Percentiles rank a stretch among this genome's conserved stretches.
Conservation (phyloP, 2,888 invertebrate genomes). For the Gastracanthus pulcherrimus region DNA sequence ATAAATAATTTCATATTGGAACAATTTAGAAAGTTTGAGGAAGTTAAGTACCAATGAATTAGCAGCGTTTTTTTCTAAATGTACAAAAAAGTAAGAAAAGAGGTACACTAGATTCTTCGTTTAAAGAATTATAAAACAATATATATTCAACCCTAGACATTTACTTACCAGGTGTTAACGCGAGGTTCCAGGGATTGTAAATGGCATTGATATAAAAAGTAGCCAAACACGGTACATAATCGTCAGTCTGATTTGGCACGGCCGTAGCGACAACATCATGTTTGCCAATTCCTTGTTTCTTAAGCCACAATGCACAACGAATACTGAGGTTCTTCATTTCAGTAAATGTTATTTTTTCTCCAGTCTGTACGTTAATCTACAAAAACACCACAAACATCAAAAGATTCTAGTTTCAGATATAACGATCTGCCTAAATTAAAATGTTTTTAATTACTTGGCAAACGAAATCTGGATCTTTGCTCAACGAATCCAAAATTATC, state of each 20-base stretch:
- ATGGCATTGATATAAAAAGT: constrained; percentile 65
- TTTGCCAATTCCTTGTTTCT: constrained; percentile 61
- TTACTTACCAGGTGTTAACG: constrained; percentile 64
- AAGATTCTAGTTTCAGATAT: too few species aligned
- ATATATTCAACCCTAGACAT: too few species aligned
- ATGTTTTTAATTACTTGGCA: constrained; percentile 27
- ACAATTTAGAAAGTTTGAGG: too few species aligned
- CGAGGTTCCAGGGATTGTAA: constrained; percentile 67
- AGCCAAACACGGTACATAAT: constrained; percentile 65
- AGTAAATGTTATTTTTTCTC: constrained; percentile 59
- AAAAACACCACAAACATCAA: not conserved
- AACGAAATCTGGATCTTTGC: constrained; percentile 25
- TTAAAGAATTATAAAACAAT: too few species aligned
- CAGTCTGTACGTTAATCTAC: constrained; percentile 64
- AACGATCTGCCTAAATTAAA: too few species aligned
- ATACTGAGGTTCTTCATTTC: constrained; percentile 63
- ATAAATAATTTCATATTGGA: too few species aligned
- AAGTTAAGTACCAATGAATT: too few species aligned
- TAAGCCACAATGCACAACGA: constrained; percentile 70
- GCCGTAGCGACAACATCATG: constrained; percentile 66
- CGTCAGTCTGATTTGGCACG: constrained; percentile 65
- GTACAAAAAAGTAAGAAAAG: too few species aligned
- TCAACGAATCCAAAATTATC: constrained; percentile 1
- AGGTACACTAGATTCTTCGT: not conserved
- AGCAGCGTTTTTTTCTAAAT: too few species aligned